A percentile compares a stretch with the other conserved stretches of the same genome.
phyloP scores from a whole-genome alignment of 2,113 vertebrate genomes.

The Callocephalon fimbriatum region DNA sequence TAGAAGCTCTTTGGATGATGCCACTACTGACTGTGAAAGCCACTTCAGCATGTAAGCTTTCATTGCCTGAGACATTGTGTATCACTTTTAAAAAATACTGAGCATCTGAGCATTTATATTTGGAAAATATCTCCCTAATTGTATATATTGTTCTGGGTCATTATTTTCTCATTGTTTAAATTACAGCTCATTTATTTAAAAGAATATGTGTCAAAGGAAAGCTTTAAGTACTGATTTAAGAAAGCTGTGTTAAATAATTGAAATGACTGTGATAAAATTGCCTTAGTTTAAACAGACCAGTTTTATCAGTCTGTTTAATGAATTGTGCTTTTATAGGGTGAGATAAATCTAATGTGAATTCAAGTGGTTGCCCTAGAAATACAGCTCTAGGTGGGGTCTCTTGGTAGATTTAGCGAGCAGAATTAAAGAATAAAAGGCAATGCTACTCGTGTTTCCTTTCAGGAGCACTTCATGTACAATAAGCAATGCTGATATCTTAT shows the following conservation, averaged over 20 bases:
- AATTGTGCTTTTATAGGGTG: conserved; percentile 85
- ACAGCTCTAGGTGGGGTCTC: conserved; percentile 71
- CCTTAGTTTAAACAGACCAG: conserved; percentile 84
- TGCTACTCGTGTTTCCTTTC: conserved; percentile 37
- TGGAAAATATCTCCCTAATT: conserved; percentile 70
- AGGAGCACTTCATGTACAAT: background rate
- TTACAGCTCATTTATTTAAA: conserved; percentile 81
- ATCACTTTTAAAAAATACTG: conserved; percentile 51
- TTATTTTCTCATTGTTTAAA: conserved; percentile 78
- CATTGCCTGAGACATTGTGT: background rate
- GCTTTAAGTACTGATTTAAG: conserved; percentile 82
- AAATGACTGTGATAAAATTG: conserved; percentile 86
- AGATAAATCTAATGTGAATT: conserved; percentile 83
- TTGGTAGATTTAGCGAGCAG: conserved; percentile 20
- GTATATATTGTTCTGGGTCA: conserved; percentile 63
- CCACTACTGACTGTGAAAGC: background rate
- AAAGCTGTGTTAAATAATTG: conserved; percentile 86
- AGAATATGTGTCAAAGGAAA: conserved; percentile 81
- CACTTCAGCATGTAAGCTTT: background rate
- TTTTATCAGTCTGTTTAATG: conserved; percentile 86
- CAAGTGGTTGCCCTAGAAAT: conserved; percentile 74
- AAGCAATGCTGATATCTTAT: background rate
- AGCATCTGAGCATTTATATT: conserved; percentile 37
- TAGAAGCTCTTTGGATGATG: background rate
- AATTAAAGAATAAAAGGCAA: conserved; percentile 1